A percentile compares a stretch with the other conserved stretches of the same genome.
Conservation (phyloP, 2,113 vertebrate genomes). For the Saccopteryx leptura region DNA sequence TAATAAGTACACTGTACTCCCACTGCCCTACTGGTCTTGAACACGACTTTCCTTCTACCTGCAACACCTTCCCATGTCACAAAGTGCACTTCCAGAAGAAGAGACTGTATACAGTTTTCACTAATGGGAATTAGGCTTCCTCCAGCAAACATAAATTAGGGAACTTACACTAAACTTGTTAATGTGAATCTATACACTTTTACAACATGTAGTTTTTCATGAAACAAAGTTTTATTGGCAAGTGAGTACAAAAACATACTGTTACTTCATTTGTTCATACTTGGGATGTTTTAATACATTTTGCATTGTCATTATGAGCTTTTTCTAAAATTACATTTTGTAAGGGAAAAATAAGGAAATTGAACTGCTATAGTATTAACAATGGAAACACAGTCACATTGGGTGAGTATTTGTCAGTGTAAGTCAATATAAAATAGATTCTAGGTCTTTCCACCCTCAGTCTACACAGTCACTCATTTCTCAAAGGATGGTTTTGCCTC, state of each 20-base stretch:
- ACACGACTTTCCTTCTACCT: not conserved
- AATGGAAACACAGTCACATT: not conserved
- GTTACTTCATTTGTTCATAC: not conserved
- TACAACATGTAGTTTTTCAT: constrained; percentile 15
- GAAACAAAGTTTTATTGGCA: constrained; percentile 49
- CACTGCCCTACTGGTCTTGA: not conserved
- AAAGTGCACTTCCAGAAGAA: not conserved
- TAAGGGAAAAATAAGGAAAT: constrained; percentile 14
- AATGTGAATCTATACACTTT: constrained; percentile 17
- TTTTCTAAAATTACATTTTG: constrained; percentile 28
- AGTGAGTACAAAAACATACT: constrained; percentile 49
- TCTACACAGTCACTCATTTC: not conserved
- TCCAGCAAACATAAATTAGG: constrained; percentile 18
- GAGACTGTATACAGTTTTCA: not conserved
- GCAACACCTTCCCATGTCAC: not conserved
- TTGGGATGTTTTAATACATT: not conserved
- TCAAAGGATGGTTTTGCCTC: not conserved
- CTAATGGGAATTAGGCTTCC: constrained; percentile 35
- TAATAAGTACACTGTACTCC: not conserved
- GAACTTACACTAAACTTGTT: constrained; percentile 25
- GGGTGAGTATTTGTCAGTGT: not conserved
- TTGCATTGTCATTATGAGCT: not conserved
- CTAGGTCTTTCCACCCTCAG: not conserved
- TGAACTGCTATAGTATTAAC: not conserved
- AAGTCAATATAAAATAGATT: not conserved